Evolutionary conservation across 2,888 invertebrate genomes (phyloP).

Genomic region (Branchinecta sandiegonensis): DNA sequence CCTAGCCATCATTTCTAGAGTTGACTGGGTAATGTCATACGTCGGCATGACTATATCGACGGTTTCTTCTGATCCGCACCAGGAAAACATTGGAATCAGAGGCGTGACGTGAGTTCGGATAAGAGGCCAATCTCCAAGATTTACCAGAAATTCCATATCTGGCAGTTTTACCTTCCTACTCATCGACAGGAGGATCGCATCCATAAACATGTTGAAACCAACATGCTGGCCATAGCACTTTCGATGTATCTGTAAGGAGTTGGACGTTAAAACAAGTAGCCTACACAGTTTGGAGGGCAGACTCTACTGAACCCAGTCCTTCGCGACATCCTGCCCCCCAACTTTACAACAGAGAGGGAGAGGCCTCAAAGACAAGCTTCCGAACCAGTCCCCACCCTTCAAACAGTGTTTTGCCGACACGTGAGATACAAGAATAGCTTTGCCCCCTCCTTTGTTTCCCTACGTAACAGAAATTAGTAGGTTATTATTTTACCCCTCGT

Average conservation of each 20-base stretch:
- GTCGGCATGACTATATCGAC: slow-evolving; percentile 86
- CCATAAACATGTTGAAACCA: slow-evolving; percentile 90
- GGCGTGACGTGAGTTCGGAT: slow-evolving; percentile 36
- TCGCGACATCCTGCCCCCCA: too few relatives aligned
- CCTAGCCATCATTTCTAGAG: slow-evolving; percentile 86
- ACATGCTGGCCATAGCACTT: slow-evolving; percentile 86
- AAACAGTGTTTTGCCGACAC: too few relatives aligned
- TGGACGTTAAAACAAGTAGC: neutral
- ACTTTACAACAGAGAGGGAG: too few relatives aligned
- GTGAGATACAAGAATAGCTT: too few relatives aligned
- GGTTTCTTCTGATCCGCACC: slow-evolving; percentile 80
- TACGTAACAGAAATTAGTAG: too few relatives aligned
- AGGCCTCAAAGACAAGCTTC: too few relatives aligned
- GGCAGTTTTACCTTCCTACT: slow-evolving; percentile 63
- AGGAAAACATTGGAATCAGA: slow-evolving; percentile 71
- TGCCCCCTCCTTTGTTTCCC: too few relatives aligned
- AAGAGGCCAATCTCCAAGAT: slow-evolving; percentile 92
- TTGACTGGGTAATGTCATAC: slow-evolving; percentile 83
- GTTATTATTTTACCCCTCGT: too few relatives aligned
- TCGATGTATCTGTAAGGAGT: slow-evolving; percentile 47
- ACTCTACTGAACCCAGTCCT: too few relatives aligned
- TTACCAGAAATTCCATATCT: slow-evolving; percentile 75
- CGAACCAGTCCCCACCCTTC: too few relatives aligned
- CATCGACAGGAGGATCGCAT: slow-evolving; percentile 66
- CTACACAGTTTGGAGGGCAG: too few relatives aligned